Conservation (phyloP, 1,140 invertebrate species). For the Neodiprion virginianus region DNA sequence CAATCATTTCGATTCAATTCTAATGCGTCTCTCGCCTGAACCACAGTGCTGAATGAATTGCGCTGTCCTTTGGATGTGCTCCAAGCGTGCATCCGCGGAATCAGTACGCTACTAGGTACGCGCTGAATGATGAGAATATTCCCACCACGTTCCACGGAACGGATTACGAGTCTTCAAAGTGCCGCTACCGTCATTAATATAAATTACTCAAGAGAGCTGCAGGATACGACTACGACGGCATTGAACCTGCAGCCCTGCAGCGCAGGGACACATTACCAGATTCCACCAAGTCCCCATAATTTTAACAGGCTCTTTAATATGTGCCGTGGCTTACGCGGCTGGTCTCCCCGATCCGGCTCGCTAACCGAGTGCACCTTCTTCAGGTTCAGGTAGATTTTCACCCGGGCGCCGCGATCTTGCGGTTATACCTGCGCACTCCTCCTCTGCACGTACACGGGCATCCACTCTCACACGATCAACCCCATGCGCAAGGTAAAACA, state of each 20-base stretch:
- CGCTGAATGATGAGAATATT: constrained; percentile 56
- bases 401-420: background rate
- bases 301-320: constrained; percentile 57
- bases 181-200: constrained; percentile 46
- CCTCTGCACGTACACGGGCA: background rate
- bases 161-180: constrained; percentile 41
- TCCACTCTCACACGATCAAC: background rate
- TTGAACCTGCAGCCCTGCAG: constrained; percentile 23
- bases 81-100: background rate
- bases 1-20: constrained; percentile 42
- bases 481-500: too few species aligned
- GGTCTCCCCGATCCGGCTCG: constrained; percentile 22
- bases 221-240: constrained; percentile 5
- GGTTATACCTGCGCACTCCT: too few species aligned
- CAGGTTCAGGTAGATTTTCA: constrained; percentile 2
- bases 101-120: background rate
- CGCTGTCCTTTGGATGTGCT: background rate
- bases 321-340: constrained; percentile 49
- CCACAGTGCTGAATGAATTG: background rate
- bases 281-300: constrained; percentile 57
- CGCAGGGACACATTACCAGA: constrained; percentile 43
- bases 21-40: constrained; percentile 28
- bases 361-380: background rate
- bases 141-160: constrained; percentile 47
- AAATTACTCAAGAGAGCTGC: constrained; percentile 37